Evolutionary conservation across 2,113 vertebrate genomes (phyloP).

Genomic region (Blennius ocellaris): DNA sequence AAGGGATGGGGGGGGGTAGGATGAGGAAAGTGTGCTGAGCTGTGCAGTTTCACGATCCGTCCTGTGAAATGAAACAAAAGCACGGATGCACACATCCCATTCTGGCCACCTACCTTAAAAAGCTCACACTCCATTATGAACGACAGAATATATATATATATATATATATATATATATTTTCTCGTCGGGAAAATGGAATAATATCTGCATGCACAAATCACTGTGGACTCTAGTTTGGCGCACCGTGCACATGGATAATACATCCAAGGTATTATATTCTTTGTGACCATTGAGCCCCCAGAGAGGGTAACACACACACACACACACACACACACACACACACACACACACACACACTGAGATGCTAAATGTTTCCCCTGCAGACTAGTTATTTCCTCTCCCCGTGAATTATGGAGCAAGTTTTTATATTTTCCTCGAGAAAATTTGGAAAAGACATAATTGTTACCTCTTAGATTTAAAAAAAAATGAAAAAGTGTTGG

Average conservation of each 20-base stretch:
- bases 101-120: constrained; percentile 3
- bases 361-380: constrained; percentile 4
- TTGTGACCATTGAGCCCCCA: constrained; percentile 11
- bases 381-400: constrained; percentile 7
- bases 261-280: constrained; percentile 26
- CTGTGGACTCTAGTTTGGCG: constrained; percentile 56
- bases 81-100: constrained; percentile 27
- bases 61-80: constrained; percentile 55
- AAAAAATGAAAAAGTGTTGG: too few relatives aligned
- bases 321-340: too few relatives aligned
- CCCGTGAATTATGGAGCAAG: constrained; percentile 21
- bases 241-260: constrained; percentile 21
- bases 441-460: constrained; percentile 2
- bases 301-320: constrained; percentile 25
- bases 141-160: too few relatives aligned
- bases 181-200: constrained; percentile 39
- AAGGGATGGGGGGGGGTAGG: constrained; percentile 12
- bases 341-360: too few relatives aligned
- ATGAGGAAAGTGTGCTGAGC: constrained; percentile 64
- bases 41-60: constrained; percentile 64
- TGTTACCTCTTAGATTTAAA: too few relatives aligned
- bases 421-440: constrained; percentile 10
- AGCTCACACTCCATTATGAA: too few relatives aligned
- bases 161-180: too few relatives aligned
- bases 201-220: constrained; percentile 37